Conservation (phyloP, 2,888 invertebrate species). For the Polyploca ridens region DNA sequence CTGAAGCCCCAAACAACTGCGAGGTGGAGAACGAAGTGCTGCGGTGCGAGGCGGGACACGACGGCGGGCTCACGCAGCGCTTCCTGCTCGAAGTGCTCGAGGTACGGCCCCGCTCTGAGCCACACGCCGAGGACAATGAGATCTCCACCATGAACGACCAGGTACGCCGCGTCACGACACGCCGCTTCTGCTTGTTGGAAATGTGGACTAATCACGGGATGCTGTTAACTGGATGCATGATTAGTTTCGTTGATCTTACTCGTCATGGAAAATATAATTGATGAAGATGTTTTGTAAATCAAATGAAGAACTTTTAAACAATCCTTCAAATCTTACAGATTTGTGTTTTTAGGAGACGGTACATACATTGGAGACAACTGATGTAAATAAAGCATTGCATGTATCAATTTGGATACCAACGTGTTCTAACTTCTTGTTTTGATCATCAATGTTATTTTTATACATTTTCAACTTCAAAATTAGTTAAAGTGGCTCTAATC, state of each 20-base stretch:
- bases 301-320: too few relatives aligned
- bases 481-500: background rate
- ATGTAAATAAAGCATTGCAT: background rate
- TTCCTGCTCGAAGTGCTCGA: constrained; percentile 92
- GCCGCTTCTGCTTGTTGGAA: constrained; percentile 16
- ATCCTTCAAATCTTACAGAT: too few relatives aligned
- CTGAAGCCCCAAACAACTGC: constrained; percentile 91
- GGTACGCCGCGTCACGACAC: constrained; percentile 72
- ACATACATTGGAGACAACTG: too few relatives aligned
- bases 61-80: constrained; percentile 92
- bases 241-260: too few relatives aligned
- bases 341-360: too few relatives aligned
- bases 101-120: constrained; percentile 81
- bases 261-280: too few relatives aligned
- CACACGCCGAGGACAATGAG: constrained; percentile 80
- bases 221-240: background rate
- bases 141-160: constrained; percentile 87
- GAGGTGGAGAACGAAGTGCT: constrained; percentile 88
- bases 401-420: too few relatives aligned
- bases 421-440: too few relatives aligned
- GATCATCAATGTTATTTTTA: too few relatives aligned
- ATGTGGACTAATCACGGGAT: constrained; percentile 6
- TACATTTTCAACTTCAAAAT: background rate
- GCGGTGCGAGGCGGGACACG: constrained; percentile 90
- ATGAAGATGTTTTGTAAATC: too few relatives aligned